Conservation (phyloP, 2,888 invertebrate genomes). For the Euphydryas editha region DNA sequence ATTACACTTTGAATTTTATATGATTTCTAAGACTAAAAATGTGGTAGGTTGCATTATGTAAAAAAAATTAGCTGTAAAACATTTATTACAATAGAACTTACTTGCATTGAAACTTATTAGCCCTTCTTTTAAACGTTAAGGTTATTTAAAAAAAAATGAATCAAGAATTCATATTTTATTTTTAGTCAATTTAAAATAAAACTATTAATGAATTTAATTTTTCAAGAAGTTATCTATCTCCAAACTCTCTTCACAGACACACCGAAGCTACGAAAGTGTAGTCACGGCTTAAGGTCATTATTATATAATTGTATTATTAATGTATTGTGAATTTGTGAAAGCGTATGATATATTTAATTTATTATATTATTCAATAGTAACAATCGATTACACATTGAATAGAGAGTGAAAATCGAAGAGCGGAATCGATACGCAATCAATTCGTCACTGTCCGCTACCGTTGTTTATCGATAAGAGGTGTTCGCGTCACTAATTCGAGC, state of each 20-base stretch:
- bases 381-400: constrained; percentile 32
- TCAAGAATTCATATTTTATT: too few species aligned
- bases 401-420: constrained; percentile 51
- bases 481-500: constrained; percentile 52
- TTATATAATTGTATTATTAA: constrained; percentile 8
- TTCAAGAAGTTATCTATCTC: neutral
- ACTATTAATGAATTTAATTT: too few species aligned
- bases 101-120: too few species aligned
- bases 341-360: constrained; percentile 20
- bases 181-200: too few species aligned
- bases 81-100: too few species aligned
- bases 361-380: constrained; percentile 37
- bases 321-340: constrained; percentile 21
- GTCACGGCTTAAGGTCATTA: neutral
- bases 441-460: constrained; percentile 56
- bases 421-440: constrained; percentile 52
- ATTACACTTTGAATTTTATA: too few species aligned
- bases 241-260: neutral
- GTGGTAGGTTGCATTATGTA: too few species aligned
- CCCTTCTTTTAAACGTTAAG: too few species aligned
- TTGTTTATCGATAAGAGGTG: constrained; percentile 54
- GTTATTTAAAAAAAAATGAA: too few species aligned
- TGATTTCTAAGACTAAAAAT: too few species aligned
- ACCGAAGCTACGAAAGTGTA: neutral
- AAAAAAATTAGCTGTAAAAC: too few species aligned